Conservation (phyloP, 2,797 vertebrate species). For the Harpagifer antarcticus region DNA sequence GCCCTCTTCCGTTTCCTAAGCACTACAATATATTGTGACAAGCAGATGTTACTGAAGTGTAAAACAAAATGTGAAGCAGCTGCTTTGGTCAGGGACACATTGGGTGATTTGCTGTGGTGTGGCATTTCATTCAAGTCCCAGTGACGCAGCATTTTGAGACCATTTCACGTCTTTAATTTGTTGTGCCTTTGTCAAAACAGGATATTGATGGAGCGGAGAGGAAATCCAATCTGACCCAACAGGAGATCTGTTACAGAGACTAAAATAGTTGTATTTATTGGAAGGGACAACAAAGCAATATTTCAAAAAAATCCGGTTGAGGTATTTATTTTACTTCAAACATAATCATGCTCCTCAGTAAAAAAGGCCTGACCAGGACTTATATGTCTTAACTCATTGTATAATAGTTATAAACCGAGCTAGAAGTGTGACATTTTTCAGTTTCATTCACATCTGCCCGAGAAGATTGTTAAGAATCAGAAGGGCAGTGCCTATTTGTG, state of each 20-base stretch:
- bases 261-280: neutral
- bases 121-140: conserved; percentile 3
- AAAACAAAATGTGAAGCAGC: neutral
- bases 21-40: neutral
- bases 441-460: neutral
- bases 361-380: neutral
- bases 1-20: neutral
- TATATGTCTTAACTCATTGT: neutral
- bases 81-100: conserved; percentile 15
- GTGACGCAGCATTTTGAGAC: conserved; percentile 7
- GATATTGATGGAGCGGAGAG: neutral
- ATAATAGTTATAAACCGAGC: neutral
- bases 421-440: too few species aligned
- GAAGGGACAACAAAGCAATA: neutral
- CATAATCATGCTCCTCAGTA: neutral
- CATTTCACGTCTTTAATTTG: neutral
- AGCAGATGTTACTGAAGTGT: conserved; percentile 1
- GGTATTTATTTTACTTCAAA: neutral
- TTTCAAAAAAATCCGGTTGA: neutral
- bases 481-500: neutral
- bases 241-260: neutral
- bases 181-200: neutral
- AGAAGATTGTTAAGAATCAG: neutral
- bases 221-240: neutral
- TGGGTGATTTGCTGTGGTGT: conserved; percentile 3